A percentile compares a stretch with the other conserved stretches of the same genome.
phyloP scores from a whole-genome alignment of 2,888 invertebrate species.

The Pogonocherus hispidulus region DNA sequence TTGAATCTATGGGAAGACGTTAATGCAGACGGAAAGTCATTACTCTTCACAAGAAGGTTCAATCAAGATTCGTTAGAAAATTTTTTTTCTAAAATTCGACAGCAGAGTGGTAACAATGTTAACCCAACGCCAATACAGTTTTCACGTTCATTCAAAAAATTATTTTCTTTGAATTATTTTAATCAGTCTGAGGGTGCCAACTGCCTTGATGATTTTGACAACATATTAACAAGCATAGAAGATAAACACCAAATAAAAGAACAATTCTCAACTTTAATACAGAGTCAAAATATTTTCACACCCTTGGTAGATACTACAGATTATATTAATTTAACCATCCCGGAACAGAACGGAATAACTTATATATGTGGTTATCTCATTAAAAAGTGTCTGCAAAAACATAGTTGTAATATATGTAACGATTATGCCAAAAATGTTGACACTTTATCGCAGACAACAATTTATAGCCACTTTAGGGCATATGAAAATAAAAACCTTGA shows the following conservation, averaged over 20 bases:
- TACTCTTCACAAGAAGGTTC: neutral
- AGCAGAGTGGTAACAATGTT: neutral
- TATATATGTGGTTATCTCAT: neutral
- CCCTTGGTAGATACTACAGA: neutral
- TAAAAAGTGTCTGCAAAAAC: neutral
- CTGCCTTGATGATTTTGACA: neutral
- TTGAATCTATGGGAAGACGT: too few species aligned
- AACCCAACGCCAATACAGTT: neutral
- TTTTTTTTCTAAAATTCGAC: neutral
- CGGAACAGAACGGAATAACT: neutral
- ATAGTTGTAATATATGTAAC: neutral
- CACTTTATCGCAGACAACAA: neutral
- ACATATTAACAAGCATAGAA: neutral
- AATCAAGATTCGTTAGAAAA: neutral
- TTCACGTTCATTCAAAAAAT: neutral
- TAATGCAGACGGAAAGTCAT: neutral
- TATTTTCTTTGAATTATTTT: slow-evolving; percentile 22
- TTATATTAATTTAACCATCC: neutral
- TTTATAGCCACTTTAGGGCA: neutral
- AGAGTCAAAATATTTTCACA: too few species aligned
- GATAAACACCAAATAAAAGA: neutral
- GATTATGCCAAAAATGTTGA: neutral
- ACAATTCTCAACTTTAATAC: neutral
- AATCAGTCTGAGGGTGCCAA: neutral
- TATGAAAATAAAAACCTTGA: neutral